Conservation (phyloP, 2,888 invertebrate genomes). For the Thysanoteuthis rhombus region DNA sequence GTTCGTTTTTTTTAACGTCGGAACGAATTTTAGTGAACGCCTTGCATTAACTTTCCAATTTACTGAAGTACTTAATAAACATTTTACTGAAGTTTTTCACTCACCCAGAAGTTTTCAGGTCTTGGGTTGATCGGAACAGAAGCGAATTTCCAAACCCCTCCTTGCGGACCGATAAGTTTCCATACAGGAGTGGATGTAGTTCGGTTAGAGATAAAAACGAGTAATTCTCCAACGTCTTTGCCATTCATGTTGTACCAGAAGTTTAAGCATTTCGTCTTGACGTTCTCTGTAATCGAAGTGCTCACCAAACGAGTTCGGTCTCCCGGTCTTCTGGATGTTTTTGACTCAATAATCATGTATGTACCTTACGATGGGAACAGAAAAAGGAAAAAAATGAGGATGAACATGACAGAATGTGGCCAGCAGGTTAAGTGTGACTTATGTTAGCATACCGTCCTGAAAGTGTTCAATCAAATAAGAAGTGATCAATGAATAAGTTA, state of each 20-base stretch:
- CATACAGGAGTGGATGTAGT: slow-evolving; percentile 41
- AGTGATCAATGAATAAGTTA: no score
- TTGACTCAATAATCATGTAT: slow-evolving; percentile 60
- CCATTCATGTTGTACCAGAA: slow-evolving; percentile 64
- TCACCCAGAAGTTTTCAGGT: slow-evolving; percentile 40
- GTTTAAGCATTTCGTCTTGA: slow-evolving; percentile 44
- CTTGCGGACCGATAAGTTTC: slow-evolving; percentile 49
- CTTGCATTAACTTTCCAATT: no score
- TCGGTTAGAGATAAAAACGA: slow-evolving; percentile 43
- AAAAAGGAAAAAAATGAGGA: neutral
- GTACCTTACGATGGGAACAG: neutral
- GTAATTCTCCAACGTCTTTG: slow-evolving; percentile 50
- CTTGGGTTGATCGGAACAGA: slow-evolving; percentile 40
- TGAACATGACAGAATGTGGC: no score
- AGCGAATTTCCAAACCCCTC: slow-evolving; percentile 47
- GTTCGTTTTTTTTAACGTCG: no score
- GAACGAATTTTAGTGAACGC: no score
- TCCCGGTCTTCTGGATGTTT: slow-evolving; percentile 44
- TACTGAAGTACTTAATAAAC: no score
- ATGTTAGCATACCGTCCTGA: no score
- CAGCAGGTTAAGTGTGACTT: no score
- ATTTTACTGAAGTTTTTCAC: neutral
- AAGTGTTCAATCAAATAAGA: no score
- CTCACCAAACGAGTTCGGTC: slow-evolving; percentile 54
- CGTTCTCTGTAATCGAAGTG: slow-evolving; percentile 42